These are phyloP conservation scores for Ailuropoda melanoleuca DNA, from an alignment of 2,113 vertebrate species.

Conservation along the genomic window DNA sequence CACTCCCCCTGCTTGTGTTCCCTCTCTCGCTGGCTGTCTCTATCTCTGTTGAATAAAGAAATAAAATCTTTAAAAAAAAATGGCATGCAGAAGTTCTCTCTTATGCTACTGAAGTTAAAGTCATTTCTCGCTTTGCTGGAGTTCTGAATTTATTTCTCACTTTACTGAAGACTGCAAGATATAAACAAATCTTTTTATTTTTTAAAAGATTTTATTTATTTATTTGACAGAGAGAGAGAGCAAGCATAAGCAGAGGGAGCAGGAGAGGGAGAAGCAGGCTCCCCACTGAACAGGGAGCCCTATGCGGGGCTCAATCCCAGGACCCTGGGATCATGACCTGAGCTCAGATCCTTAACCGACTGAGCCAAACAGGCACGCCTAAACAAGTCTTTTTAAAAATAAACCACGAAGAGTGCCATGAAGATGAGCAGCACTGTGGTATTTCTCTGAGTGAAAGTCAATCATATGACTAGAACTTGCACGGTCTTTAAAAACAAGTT, in stretches of 20 bases:
- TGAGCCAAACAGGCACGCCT: too few relatives aligned
- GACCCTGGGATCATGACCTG: too few relatives aligned
- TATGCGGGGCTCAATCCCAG: too few relatives aligned
- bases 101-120: slow-evolving; percentile 32
- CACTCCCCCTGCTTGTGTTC: too few relatives aligned
- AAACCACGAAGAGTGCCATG: background rate
- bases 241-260: too few relatives aligned
- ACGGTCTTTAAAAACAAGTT: background rate
- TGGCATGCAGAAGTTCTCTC: background rate
- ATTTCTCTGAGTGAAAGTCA: background rate
- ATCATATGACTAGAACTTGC: background rate
- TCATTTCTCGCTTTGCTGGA: slow-evolving; percentile 36
- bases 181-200: slow-evolving; percentile 25
- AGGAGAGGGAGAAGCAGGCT: too few relatives aligned
- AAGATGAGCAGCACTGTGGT: background rate
- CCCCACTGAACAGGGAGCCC: too few relatives aligned
- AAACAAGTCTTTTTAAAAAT: background rate
- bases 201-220: background rate
- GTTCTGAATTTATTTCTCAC: slow-evolving; percentile 48
- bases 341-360: too few relatives aligned
- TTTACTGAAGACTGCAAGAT: slow-evolving; percentile 35
- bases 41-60: too few relatives aligned
- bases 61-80: too few relatives aligned
- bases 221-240: background rate
- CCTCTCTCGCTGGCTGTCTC: too few relatives aligned